Percentiles rank a stretch among this genome's conserved stretches.
phyloP scores from a whole-genome alignment of 2,113 vertebrate species.

The Bettongia penicillata region DNA sequence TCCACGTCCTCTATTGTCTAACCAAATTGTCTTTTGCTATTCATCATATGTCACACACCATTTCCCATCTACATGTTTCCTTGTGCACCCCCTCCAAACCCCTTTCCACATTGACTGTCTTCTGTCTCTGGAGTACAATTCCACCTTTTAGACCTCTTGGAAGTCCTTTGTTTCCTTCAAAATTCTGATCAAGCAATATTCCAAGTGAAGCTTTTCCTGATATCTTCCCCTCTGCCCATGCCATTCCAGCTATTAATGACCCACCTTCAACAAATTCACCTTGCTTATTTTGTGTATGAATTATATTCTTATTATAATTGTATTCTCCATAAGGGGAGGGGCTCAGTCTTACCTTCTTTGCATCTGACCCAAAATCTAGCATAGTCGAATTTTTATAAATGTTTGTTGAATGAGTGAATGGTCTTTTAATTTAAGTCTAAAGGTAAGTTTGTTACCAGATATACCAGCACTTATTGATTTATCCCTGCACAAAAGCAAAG shows the following conservation, averaged over 20 bases:
- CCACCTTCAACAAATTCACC: background rate
- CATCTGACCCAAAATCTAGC: background rate
- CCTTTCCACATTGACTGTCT: no score
- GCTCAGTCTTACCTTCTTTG: background rate
- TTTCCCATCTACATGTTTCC: background rate
- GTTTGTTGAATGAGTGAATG: background rate
- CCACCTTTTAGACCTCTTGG: background rate
- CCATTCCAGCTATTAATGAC: background rate
- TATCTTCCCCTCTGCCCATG: background rate
- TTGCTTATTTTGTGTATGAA: background rate
- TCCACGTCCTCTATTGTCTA: background rate
- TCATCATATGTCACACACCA: background rate
- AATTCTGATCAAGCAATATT: background rate
- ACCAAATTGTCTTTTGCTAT: background rate
- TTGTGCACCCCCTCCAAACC: no score
- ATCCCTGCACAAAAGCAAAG: background rate
- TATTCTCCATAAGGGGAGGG: background rate
- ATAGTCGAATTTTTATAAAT: background rate
- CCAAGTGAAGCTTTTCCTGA: background rate
- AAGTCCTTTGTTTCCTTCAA: background rate
- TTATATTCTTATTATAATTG: background rate
- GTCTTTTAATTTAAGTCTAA: background rate
- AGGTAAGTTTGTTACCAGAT: background rate
- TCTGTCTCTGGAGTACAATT: background rate
- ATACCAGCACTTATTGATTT: background rate